Evolutionary conservation across 92 coral and sea anemone genomes (phyloP).

Genomic region (Siderastrea siderea): DNA sequence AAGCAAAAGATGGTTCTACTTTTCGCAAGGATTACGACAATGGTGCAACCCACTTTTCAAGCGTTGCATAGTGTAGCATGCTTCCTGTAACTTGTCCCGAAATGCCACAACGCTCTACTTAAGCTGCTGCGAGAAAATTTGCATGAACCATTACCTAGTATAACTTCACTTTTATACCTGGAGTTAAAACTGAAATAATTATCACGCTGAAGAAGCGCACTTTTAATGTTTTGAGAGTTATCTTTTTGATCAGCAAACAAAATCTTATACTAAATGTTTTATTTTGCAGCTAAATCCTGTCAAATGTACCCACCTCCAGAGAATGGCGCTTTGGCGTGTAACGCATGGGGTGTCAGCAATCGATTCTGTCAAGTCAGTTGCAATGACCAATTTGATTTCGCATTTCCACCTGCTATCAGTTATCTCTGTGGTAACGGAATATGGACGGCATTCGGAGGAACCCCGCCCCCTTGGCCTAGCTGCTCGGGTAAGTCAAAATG

Average conservation of each 20-base stretch:
- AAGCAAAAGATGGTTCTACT: no score
- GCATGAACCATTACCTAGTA: no score
- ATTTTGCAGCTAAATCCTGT: constrained; percentile 76
- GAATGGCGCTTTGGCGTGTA: constrained; percentile 94
- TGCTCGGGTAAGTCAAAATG: constrained; percentile 79
- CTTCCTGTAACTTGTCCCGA: no score
- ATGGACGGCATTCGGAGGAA: constrained; percentile 63
- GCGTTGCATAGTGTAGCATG: no score
- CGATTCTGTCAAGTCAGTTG: constrained; percentile 82
- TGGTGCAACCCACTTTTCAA: no score
- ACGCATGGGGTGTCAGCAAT: constrained; percentile 71
- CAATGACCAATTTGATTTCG: constrained; percentile 81
- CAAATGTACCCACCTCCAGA: constrained; percentile 72
- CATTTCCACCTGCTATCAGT: constrained; percentile 74
- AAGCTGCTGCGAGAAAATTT: no score
- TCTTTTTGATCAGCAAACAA: not conserved
- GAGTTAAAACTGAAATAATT: no score
- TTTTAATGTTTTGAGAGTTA: not conserved
- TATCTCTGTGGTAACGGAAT: constrained; percentile 78
- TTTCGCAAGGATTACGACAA: no score
- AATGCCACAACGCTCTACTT: no score
- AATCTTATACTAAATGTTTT: not conserved
- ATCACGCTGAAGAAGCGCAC: no score
- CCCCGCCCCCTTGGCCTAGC: constrained; percentile 87
- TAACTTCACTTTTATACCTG: no score